Evolutionary conservation across 2,888 invertebrate genomes (phyloP), one percentile per base, ranked within the genome.

Genomic region (Dascillus cervinus): DNA sequence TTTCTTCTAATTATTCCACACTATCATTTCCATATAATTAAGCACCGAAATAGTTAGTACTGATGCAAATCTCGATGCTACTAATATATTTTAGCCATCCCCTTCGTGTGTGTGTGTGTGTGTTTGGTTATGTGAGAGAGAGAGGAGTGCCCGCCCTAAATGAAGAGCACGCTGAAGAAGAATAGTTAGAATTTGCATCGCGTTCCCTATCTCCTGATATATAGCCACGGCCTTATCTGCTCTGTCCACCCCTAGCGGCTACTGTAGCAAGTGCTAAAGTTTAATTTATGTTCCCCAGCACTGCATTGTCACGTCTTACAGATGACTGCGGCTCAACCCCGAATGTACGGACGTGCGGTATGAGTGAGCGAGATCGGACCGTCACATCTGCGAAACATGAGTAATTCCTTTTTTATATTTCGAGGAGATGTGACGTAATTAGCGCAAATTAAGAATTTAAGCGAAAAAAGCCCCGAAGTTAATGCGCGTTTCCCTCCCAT

Each of bases 231-330:
- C 57, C 63, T 64, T 65, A 64, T 65, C 64, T 60, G 49, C 56
- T 49, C 56, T 60, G 64, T 64, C 64, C 65, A 64, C 64, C 64
- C 59, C 60, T 58, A 53, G 53, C 58, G 61, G 60, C 57, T 56
- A 58, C 53, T 58, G 58, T 58, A 58, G 57, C 58, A 57, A 60
- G 57, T 57, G 61, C 59, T 65, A 64, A 64, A 65, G 63, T 64
- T 65, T 64, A 65, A 65, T 65, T 65, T 65, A 65, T 63, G 58
- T 53, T 51, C 53, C 48, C 55, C 51, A 55, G 51, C 58, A 51
- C 55, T 56, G 60, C 63, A 64, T 64, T 63, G 64, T 63, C 64
- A 63, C 62, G 59, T 64, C 64, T 64, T 64, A 62, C 61, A 58
- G 64, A 62, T 62, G 61, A 61, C 60, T 55, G 55, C 50, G 53